Evolutionary conservation across 2,888 invertebrate genomes (phyloP).

Genomic region (Malacosoma neustria): DNA sequence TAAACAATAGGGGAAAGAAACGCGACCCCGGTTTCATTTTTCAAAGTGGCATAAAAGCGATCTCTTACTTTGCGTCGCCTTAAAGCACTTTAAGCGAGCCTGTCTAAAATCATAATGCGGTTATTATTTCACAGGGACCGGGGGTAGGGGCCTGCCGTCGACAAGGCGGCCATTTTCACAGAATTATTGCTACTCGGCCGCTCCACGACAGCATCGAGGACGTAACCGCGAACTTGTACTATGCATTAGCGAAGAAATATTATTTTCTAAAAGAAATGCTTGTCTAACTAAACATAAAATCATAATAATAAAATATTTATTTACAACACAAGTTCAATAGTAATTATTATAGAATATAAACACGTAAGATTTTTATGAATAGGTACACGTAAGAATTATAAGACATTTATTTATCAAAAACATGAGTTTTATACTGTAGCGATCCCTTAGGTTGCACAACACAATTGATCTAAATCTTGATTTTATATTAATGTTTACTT

Average conservation of each 20-base stretch:
- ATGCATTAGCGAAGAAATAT: slow-evolving; percentile 47
- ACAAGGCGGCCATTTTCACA: slow-evolving; percentile 64
- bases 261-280: slow-evolving; percentile 19
- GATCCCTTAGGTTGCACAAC: too few species aligned
- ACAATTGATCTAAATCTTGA: too few species aligned
- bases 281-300: background rate
- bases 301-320: background rate
- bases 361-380: too few species aligned
- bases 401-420: too few species aligned
- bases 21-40: slow-evolving; percentile 43
- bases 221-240: slow-evolving; percentile 49
- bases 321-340: background rate
- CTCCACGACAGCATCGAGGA: slow-evolving; percentile 50
- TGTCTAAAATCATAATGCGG: slow-evolving; percentile 66
- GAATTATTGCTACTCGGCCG: slow-evolving; percentile 67
- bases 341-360: too few species aligned
- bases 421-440: too few species aligned
- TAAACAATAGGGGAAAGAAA: slow-evolving; percentile 29
- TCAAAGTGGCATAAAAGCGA: slow-evolving; percentile 36
- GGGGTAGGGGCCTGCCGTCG: slow-evolving; percentile 57
- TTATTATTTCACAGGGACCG: slow-evolving; percentile 63
- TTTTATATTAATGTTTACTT: too few species aligned
- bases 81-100: slow-evolving; percentile 56
- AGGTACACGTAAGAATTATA: too few species aligned
- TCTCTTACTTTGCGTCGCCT: slow-evolving; percentile 51